Base-by-base conservation (phyloP, 2,888 invertebrate species). In the Lycia hirtaria region DNA sequence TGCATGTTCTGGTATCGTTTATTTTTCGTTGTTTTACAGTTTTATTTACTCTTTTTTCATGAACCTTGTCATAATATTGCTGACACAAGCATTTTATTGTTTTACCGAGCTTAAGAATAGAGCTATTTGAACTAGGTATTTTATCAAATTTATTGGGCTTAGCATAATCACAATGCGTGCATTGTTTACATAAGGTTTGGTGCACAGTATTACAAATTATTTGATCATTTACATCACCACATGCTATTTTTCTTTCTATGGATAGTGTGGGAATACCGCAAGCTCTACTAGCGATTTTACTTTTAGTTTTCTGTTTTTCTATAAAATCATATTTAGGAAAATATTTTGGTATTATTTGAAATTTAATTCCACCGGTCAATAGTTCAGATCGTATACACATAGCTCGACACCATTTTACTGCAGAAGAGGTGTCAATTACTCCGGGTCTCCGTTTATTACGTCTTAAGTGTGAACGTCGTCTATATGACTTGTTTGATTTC, bases 351-450 rank as follows among this genome's bases (percentile, higher is more conserved):
- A 33, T 43, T 10, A 43, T 14, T 30, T 14, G 20, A 9, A 41
- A 14, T 15, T 50, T 47, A 1, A 45, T 15, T 19, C 35, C 52
- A 52, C 19, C 4, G 24, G 26, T 3, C n/a, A 35, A 4, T 7
- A 33, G 26, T 17, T 55, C 41, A 15, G 55, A 55, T 14, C 38
- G 30, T 15, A 54, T 33, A 6, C 28, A 40, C 7, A 40, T 22
- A 22, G 22, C 26, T 41, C 37, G 50, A 28, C 22, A 52, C 44
- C 53, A 28, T 19, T 59, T 59, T 4, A 33, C 32, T 17, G 15
- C 52, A 20, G 50, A 51, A 43, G 33, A 28, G 40, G 56, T 58
- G 15, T 64, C 38, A 9, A 60, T 26, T 3, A 15, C 5, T 30
- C 40, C 48, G 6, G 53, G 32, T 57, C 28, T 52, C 3, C 20